Evolutionary conservation across 2,888 invertebrate species (phyloP), one percentile per base, ranked within the genome.

Genomic region (Autographa pulchrina): DNA sequence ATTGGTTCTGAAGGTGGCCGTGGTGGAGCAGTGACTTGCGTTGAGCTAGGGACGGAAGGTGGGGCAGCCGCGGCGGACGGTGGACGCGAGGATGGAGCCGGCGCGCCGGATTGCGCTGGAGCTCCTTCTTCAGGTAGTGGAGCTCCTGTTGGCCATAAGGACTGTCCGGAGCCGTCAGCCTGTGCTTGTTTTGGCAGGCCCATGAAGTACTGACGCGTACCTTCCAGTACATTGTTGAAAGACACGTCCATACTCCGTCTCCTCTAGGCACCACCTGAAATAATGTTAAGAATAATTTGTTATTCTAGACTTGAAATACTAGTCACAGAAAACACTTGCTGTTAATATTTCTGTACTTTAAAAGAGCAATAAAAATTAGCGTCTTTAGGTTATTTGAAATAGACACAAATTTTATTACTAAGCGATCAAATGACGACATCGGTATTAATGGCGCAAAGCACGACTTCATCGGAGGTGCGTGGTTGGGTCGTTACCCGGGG

Each of bases 141-240:
- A 62, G 91, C 89, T 68, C 90, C 89, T 31, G 91, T 84, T 20
- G 92, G 90, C 94, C 94, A 95, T 81, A 90, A 88, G 25, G 91
- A 84, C 82, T 93, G 94, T 54, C 92, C 92, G 87, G 91, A 85
- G 84, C 92, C 87, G 84, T 93, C 90, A 66, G 91, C 89, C 85
- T 92, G 93, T 80, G 92, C 93, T 88, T 95, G 95, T 88, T 96
- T 96, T 81, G 98, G 98, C 91, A 98, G 96, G 91, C 98, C 98
- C 96, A 98, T 97, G 94, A 98, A 98, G 96, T 97, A 98, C 96
- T 97, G 97, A 92, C 98, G 97, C 92, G 97, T 97, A 94, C 97
- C 97, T 97, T 98, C 97, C 97, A 98, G 96, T 95, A 97, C 97
- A 97, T 97, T 98, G 95, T 97, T 97, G 96, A 94, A 92, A 95